A percentile compares a stretch with the other conserved stretches of the same genome.
These are phyloP conservation scores for Nebria ingens DNA, from an alignment of 1,140 invertebrate genomes.

Conservation along the genomic window DNA sequence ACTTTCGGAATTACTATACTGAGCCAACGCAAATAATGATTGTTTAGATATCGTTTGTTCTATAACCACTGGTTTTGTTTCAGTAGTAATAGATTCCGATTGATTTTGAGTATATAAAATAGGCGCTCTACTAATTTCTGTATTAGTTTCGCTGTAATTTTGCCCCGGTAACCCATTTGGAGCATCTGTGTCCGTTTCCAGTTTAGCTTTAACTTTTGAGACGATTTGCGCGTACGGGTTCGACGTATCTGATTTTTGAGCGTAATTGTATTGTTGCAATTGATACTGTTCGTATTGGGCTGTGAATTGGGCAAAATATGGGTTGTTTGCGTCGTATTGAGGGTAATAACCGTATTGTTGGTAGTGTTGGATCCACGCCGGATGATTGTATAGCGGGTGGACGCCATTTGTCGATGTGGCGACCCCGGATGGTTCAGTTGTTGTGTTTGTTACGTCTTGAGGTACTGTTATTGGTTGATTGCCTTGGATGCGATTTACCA, in stretches of 20 bases:
- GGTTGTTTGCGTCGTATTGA: constrained; percentile 21
- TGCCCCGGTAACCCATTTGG: not conserved
- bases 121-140: constrained; percentile 10
- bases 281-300: constrained; percentile 26
- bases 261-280: not conserved
- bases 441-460: no score
- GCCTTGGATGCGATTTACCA: constrained; percentile 74
- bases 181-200: constrained; percentile 10
- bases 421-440: constrained; percentile 5
- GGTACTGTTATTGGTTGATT: constrained; percentile 39
- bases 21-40: constrained; percentile 41
- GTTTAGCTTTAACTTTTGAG: constrained; percentile 20
- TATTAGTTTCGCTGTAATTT: not conserved
- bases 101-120: constrained; percentile 16
- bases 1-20: constrained; percentile 44
- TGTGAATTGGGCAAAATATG: constrained; percentile 19
- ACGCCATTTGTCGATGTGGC: not conserved
- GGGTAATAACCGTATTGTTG: constrained; percentile 27
- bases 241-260: constrained; percentile 15
- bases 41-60: constrained; percentile 28
- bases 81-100: not conserved
- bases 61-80: not conserved
- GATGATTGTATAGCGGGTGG: not conserved
- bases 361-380: constrained; percentile 13
- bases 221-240: constrained; percentile 31